Base-by-base conservation (phyloP, 2,888 invertebrate genomes). In the Protophormia terraenovae region DNA sequence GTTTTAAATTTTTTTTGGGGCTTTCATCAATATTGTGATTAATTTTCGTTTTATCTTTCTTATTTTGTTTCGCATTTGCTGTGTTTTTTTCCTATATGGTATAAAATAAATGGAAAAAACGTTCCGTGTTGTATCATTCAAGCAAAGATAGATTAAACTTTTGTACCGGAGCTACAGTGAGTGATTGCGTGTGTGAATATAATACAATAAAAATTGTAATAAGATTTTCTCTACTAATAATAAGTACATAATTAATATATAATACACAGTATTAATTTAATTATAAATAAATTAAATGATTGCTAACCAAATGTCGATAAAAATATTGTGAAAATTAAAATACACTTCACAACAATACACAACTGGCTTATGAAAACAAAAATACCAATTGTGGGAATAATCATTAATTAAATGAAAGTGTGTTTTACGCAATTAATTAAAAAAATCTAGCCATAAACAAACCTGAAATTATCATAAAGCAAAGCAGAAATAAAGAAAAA, bases 21-120 rank as follows among this genome's bases (percentile, higher is more conserved):
- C 41, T 83, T 60, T n/a, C n/a, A n/a, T n/a, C n/a, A n/a, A 47
- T 75, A 76, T 69, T 69, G 38, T 80, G 53, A 71, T 75, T 55
- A 69, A 7, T 24, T 69, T 67, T 45, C 60, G 38, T 41, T 32
- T 41, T 58, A 38, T 79, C 58, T 69, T n/a, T n/a, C 60, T 47
- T 64, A 69, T 76, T 62, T 62, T 12, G 35, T 53, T 69, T 79
- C 41, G 64, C 35, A 69, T 64, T 55, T 32, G 41, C 14, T 24
- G 35, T 41, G 41, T 41, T 3, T 32, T 19, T 73, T 45, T 72
- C 55, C 35, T 64, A 14, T 58, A 50, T 60, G n/a, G 55, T 38
- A 55, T 45, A 12, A 41, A 79, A 72, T 64, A 72, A 75, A 85
- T 38, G 60, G 22, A 79, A 14, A 69, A 75, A 67, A 58, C 29